Conservation (phyloP, 37 sponge, comb jelly and placozoan genomes). For the Corticium candelabrum region DNA sequence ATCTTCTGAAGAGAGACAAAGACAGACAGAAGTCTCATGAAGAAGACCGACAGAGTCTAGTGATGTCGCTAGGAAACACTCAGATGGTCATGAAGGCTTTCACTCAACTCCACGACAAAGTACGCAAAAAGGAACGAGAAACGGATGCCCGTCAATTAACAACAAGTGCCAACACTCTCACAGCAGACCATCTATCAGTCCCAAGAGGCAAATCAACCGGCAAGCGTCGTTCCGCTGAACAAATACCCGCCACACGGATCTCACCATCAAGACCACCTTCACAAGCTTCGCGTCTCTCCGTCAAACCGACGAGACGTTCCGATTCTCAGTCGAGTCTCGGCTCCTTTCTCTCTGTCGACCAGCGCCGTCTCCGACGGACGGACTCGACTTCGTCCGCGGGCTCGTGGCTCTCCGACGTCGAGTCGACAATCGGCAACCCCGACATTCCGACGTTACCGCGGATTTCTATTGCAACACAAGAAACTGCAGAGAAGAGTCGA, state of each 20-base stretch:
- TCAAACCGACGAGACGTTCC: neutral
- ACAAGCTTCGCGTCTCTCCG: neutral
- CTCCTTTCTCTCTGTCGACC: neutral
- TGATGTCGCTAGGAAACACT: too few species aligned
- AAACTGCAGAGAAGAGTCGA: neutral
- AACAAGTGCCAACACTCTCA: neutral
- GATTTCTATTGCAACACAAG: neutral
- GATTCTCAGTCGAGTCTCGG: constrained; percentile 1
- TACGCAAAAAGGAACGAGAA: neutral
- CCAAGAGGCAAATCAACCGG: too few species aligned
- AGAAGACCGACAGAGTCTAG: too few species aligned
- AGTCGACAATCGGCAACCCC: neutral
- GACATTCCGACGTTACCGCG: neutral
- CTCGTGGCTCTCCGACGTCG: neutral
- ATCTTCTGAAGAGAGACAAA: neutral
- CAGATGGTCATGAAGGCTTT: neutral
- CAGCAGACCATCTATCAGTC: neutral
- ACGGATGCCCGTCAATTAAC: neutral
- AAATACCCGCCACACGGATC: neutral
- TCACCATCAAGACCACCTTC: neutral
- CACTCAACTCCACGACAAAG: neutral
- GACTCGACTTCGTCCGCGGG: neutral
- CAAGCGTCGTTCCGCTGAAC: too few species aligned
- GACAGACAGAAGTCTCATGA: neutral
- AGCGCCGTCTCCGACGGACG: neutral